A percentile compares a stretch with the other conserved stretches of the same genome.
phyloP scores from a whole-genome alignment of 92 coral and sea anemone genomes.

The Palythoa grandis region DNA sequence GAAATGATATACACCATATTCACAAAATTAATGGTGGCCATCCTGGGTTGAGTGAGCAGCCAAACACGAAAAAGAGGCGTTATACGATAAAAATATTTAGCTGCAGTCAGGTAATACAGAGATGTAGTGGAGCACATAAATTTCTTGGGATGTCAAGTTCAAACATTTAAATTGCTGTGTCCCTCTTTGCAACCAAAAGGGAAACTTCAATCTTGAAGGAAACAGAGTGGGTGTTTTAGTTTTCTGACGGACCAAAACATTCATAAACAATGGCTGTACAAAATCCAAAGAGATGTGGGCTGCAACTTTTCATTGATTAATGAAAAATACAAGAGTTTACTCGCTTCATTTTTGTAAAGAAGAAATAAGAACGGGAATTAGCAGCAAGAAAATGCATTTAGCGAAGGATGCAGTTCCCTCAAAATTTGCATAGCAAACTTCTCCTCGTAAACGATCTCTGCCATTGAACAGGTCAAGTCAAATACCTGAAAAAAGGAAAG shows the following conservation, averaged over 20 bases:
- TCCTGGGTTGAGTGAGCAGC: background rate
- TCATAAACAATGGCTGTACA: constrained; percentile 19
- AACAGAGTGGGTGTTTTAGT: constrained; percentile 25
- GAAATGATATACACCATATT: background rate
- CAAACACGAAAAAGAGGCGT: background rate
- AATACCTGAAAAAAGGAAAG: constrained; percentile 33
- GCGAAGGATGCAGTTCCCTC: too few relatives aligned
- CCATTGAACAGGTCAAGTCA: constrained; percentile 45
- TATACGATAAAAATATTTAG: background rate
- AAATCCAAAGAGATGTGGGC: too few relatives aligned
- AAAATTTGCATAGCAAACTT: constrained; percentile 52
- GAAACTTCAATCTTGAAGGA: constrained; percentile 17
- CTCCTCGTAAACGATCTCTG: constrained; percentile 46
- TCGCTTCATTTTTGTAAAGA: background rate
- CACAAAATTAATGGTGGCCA: background rate
- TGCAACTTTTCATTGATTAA: too few relatives aligned
- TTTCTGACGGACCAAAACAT: constrained; percentile 9
- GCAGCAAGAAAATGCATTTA: constrained; percentile 20
- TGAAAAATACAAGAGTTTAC: too few relatives aligned
- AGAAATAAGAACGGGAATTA: constrained; percentile 13
- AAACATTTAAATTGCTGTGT: constrained; percentile 31
- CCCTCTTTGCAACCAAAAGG: constrained; percentile 32
- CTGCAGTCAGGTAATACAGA: background rate
- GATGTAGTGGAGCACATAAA: background rate
- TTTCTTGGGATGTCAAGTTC: constrained; percentile 17